Evolutionary conservation across 2,797 vertebrate species (phyloP), one percentile per base, ranked within the genome.

Genomic region (Gymnocypris eckloni): DNA sequence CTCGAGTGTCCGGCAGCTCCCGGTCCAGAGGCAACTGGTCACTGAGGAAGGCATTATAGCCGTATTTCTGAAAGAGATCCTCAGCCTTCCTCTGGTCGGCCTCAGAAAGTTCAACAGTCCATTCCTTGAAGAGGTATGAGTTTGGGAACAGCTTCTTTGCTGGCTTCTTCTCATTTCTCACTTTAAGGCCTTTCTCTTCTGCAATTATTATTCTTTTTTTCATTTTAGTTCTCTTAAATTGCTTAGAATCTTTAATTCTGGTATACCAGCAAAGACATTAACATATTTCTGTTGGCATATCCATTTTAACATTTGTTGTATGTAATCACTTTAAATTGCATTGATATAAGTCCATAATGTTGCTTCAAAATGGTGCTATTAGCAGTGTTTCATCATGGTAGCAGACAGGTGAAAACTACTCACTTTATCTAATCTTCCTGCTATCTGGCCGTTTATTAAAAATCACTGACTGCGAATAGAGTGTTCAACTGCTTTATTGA

Each of bases 31-130:
- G 96, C 37, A 98, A 91, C 66, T 95, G 93, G 91, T 99, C 96
- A 1, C 98, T 99, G 89, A 99, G 96, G 91, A 97, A 99, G 54
- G 95, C 96, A 0, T 99, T 99, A 92, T 99, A 99, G 64, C 98
- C 97, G 0, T 98, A 98, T 81, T 93, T 96, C 90, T 95, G 94
- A 90, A 96, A 99, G 64, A 97, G 91, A n/a, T 89, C 91, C 80
- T 98, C 94, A 0, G 98, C 98, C 5, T 95, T 83, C 3, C 91
- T 95, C 84, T 97, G 94, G 72, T 97, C 95, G 87, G 97, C 96
- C 0, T 98, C 96, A 5, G 95, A 96, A 79, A 99, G 95, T 20
- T 95, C 95, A 9, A 93, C 95, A 2, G 96, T 97, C 97, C 97
- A 99, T 73, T 93, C 94, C 4, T 85, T 92, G 90, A 99, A 99